Percentiles rank a stretch among this genome's conserved stretches.
These are phyloP conservation scores for Orchesella flavescens DNA, from an alignment of 2,888 invertebrate genomes.

Conservation along the genomic window DNA sequence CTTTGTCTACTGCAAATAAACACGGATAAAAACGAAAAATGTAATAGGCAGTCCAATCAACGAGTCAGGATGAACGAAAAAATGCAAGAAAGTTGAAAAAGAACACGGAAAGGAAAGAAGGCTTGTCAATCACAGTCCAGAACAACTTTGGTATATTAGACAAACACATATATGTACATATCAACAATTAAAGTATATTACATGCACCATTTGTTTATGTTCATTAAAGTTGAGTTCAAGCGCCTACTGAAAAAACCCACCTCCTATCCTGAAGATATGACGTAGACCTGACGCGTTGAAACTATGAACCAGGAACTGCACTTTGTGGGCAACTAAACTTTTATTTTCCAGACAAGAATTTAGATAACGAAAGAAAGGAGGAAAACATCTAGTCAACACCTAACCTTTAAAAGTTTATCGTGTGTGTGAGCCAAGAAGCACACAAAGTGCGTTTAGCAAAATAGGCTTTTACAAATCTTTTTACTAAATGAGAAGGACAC, in stretches of 20 bases:
- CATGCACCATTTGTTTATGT: too few species aligned
- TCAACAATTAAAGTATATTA: too few species aligned
- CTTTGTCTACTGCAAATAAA: conserved; percentile 23
- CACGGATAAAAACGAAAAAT: conserved; percentile 10
- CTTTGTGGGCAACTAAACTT: not conserved
- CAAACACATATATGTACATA: too few species aligned
- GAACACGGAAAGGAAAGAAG: conserved; percentile 9
- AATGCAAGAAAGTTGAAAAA: not conserved
- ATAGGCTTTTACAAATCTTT: too few species aligned
- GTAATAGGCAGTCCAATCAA: not conserved
- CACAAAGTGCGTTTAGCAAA: too few species aligned
- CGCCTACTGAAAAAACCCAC: not conserved
- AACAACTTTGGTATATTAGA: not conserved
- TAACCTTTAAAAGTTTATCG: too few species aligned
- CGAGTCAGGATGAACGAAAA: too few species aligned
- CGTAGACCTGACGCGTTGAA: not conserved
- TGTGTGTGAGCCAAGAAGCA: too few species aligned
- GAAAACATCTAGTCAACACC: too few species aligned
- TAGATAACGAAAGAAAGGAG: too few species aligned
- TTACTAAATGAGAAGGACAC: too few species aligned
- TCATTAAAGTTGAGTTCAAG: not conserved
- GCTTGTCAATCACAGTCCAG: conserved; percentile 18
- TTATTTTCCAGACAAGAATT: not conserved
- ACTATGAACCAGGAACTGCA: conserved; percentile 18
- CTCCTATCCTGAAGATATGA: not conserved